A percentile compares a stretch with the other conserved stretches of the same genome.
Conservation (phyloP, 2,113 vertebrate genomes). For the Grus americana region DNA sequence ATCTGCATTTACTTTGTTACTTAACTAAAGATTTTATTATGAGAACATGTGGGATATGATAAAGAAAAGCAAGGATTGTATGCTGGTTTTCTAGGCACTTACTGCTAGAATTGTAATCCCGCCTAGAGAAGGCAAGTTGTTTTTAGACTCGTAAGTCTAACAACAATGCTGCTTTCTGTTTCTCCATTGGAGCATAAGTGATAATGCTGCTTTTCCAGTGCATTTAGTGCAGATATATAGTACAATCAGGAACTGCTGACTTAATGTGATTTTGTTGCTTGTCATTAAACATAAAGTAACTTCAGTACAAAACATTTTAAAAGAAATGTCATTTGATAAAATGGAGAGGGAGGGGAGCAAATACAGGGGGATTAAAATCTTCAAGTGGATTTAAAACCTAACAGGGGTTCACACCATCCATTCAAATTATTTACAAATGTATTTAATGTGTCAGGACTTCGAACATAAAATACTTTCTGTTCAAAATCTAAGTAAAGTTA, state of each 20-base stretch:
- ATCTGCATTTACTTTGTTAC: neutral
- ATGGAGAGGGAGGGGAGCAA: neutral
- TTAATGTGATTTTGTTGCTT: constrained; percentile 61
- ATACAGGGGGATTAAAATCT: constrained; percentile 25
- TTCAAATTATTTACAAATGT: constrained; percentile 63
- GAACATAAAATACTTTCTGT: constrained; percentile 48
- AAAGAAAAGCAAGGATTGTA: neutral
- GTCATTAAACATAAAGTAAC: constrained; percentile 63
- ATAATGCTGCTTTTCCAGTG: constrained; percentile 44
- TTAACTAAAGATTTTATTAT: constrained; percentile 8
- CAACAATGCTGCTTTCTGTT: constrained; percentile 39
- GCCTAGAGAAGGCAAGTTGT: neutral
- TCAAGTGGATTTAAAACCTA: constrained; percentile 33
- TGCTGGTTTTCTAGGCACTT: neutral
- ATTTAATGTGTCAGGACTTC: constrained; percentile 39
- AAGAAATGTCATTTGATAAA: constrained; percentile 46
- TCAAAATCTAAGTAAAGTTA: constrained; percentile 59
- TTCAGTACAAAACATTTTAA: constrained; percentile 25
- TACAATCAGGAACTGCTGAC: constrained; percentile 53
- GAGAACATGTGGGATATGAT: neutral
- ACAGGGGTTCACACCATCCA: constrained; percentile 2
- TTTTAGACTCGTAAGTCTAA: neutral
- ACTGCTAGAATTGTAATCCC: neutral
- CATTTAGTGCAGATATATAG: constrained; percentile 48
- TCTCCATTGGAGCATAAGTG: constrained; percentile 24